phyloP scores from a whole-genome alignment of 37 sponge, comb jelly and placozoan species.

The Agelas oroides region DNA sequence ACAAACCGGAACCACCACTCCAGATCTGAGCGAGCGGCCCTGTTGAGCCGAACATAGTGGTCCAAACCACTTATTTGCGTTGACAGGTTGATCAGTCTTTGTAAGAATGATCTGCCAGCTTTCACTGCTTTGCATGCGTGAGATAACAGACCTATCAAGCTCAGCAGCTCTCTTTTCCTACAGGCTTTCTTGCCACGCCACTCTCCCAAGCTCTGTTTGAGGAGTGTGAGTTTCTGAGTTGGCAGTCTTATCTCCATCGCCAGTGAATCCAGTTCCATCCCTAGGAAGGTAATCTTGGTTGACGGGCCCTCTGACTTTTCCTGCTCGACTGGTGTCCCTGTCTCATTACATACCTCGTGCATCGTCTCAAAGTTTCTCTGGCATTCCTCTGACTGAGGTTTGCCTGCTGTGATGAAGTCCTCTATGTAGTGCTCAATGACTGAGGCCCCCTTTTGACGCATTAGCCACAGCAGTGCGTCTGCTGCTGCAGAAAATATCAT shows the following conservation, averaged over 20 bases:
- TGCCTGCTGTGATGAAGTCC: not conserved
- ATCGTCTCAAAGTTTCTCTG: not conserved
- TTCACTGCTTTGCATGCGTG: conserved; percentile 15
- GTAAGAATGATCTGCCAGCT: conserved; percentile 2
- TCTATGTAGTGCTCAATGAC: not conserved
- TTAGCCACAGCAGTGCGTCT: not conserved
- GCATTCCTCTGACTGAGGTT: not conserved
- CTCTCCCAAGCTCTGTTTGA: not conserved
- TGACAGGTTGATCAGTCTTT: conserved; percentile 25
- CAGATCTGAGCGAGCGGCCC: conserved; percentile 14
- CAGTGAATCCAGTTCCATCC: conserved; percentile 17
- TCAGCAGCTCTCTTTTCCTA: conserved; percentile 11
- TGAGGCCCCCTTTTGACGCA: not conserved
- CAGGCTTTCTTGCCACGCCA: not conserved
- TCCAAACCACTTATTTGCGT: not conserved
- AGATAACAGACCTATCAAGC: conserved; percentile 6
- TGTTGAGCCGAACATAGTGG: conserved; percentile 23
- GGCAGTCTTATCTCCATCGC: conserved; percentile 16
- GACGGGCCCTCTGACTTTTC: conserved; percentile 17
- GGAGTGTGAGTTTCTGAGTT: not conserved
- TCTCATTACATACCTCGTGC: not conserved
- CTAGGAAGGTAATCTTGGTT: conserved; percentile 2
- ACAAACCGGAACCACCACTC: conserved; percentile 26
- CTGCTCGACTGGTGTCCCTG: not conserved
- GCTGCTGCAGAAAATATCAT: not conserved